A percentile compares a stretch with the other conserved stretches of the same genome.
phyloP scores from a whole-genome alignment of 2,888 invertebrate species.

The Entomobrya multifasciata region DNA sequence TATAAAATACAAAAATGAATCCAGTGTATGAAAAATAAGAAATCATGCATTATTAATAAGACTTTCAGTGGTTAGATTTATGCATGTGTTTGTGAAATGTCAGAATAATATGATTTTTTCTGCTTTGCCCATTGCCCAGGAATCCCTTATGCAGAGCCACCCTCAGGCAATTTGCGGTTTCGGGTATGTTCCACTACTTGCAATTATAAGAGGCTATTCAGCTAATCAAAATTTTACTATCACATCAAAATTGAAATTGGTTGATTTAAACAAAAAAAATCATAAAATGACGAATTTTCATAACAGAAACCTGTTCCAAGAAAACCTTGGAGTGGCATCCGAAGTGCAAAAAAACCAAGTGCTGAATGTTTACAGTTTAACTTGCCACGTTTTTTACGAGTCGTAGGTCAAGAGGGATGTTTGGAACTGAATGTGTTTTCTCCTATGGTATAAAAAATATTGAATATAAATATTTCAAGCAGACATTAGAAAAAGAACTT shows the following conservation, averaged over 20 bases:
- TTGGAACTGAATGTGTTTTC: constrained; percentile 66
- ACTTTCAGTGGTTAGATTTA: no score
- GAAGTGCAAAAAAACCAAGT: constrained; percentile 40
- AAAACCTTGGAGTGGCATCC: constrained; percentile 47
- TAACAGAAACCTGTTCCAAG: constrained; percentile 61
- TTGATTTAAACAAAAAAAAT: no score
- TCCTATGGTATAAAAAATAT: constrained; percentile 33
- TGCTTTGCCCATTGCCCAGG: background rate
- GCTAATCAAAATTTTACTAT: no score
- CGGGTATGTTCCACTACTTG: constrained; percentile 9
- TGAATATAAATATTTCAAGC: no score
- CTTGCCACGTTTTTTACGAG: constrained; percentile 43
- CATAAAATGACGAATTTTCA: background rate
- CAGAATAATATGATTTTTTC: background rate
- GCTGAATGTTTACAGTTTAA: constrained; percentile 62
- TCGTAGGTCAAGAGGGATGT: constrained; percentile 62
- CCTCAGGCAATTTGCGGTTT: constrained; percentile 35
- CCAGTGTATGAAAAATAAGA: no score
- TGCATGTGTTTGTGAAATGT: no score
- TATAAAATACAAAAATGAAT: no score
- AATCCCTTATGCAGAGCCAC: constrained; percentile 43
- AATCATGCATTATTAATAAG: no score
- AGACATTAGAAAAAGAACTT: no score
- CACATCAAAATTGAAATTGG: no score
- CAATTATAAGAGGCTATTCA: no score